Conservation (phyloP, 2,797 vertebrate genomes). For the Pampus argenteus region DNA sequence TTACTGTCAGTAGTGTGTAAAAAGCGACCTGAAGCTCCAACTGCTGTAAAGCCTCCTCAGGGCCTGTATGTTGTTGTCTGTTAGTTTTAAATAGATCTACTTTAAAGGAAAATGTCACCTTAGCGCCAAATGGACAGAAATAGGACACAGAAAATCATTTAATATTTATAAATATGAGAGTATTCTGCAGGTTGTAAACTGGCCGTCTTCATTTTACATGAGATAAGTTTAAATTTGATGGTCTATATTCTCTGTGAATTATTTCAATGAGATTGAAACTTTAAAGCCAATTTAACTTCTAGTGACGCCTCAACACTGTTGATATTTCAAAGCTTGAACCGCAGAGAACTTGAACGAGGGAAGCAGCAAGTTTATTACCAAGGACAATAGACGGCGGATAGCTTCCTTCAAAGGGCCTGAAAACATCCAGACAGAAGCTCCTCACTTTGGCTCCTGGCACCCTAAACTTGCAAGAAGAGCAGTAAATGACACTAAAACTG, state of each 20-base stretch:
- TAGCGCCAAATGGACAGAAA: neutral
- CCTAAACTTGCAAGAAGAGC: conserved; percentile 82
- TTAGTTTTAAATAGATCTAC: conserved; percentile 9
- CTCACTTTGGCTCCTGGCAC: conserved; percentile 91
- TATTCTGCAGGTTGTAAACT: neutral
- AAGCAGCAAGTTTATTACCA: conserved; percentile 99
- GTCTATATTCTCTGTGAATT: neutral
- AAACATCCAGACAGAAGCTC: conserved; percentile 87
- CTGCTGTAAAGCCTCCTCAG: neutral
- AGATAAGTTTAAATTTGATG: neutral
- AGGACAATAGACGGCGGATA: conserved; percentile 94
- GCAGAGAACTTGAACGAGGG: conserved; percentile 95
- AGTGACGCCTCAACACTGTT: neutral
- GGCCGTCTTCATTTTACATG: neutral
- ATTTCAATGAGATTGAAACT: neutral
- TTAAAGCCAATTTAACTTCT: neutral
- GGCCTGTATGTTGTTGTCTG: neutral
- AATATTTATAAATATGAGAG: neutral
- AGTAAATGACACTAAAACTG: conserved; percentile 68
- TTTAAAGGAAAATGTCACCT: neutral
- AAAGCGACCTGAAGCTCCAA: neutral
- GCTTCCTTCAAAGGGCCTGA: conserved; percentile 83
- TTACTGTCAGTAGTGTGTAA: neutral
- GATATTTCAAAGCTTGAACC: conserved; percentile 13
- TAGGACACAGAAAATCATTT: neutral